Evolutionary conservation across 2,797 vertebrate species (phyloP).

Genomic region (Phoeniculus purpureus): DNA sequence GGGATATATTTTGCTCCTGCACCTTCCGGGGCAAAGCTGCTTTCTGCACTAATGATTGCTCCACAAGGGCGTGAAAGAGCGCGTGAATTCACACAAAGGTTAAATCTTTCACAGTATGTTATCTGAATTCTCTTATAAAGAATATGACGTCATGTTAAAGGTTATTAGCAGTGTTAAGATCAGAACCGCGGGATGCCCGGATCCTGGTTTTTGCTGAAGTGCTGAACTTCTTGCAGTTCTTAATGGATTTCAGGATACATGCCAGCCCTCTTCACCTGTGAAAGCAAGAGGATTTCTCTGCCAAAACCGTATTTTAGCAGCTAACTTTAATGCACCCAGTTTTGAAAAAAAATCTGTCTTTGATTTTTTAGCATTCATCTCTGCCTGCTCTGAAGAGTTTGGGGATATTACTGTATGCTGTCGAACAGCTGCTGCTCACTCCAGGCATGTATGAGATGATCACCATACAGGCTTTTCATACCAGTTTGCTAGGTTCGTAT

Average conservation of each 20-base stretch:
- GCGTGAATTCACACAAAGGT: slow-evolving; percentile 23
- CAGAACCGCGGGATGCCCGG: background rate
- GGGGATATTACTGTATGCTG: slow-evolving; percentile 39
- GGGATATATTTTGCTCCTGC: background rate
- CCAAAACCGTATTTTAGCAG: slow-evolving; percentile 6
- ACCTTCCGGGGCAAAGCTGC: background rate
- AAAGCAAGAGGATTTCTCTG: background rate
- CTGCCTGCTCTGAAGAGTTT: slow-evolving; percentile 30
- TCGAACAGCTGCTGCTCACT: slow-evolving; percentile 60
- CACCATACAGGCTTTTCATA: slow-evolving; percentile 44
- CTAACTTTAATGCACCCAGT: background rate
- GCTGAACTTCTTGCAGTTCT: background rate
- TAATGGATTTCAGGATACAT: background rate
- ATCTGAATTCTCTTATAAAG: slow-evolving; percentile 20
- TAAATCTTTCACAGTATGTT: slow-evolving; percentile 21
- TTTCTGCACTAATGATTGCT: slow-evolving; percentile 14
- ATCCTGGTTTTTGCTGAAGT: background rate
- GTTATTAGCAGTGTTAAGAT: background rate
- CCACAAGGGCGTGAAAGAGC: background rate
- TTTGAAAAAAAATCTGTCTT: slow-evolving; percentile 14
- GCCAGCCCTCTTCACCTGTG: background rate
- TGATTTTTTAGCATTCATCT: slow-evolving; percentile 54
- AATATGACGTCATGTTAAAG: background rate
- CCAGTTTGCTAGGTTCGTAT: slow-evolving; percentile 41
- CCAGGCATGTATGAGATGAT: slow-evolving; percentile 48